Evolutionary conservation across 2,113 vertebrate genomes (phyloP).

Genomic region (Machaerirhynchus nigripectus): DNA sequence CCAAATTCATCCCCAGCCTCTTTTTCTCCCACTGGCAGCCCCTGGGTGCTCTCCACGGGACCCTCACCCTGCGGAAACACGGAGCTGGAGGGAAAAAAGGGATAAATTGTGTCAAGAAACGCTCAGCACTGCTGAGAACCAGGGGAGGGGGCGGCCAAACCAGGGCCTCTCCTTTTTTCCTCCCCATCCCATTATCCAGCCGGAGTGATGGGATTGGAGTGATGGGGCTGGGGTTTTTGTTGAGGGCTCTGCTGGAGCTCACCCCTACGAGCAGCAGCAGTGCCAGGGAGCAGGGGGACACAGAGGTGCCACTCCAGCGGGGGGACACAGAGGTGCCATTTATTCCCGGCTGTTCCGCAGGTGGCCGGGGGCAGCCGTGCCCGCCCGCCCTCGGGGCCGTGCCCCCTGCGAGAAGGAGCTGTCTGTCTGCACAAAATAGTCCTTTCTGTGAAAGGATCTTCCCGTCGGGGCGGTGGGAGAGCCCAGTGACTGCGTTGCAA

Average conservation of each 20-base stretch:
- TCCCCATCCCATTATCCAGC: not conserved
- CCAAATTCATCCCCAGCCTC: not conserved
- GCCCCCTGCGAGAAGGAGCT: constrained; percentile 57
- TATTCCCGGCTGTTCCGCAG: constrained; percentile 42
- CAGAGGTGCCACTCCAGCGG: not conserved
- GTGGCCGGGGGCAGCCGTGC: constrained; percentile 21
- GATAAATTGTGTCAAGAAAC: not conserved
- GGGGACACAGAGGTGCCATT: not conserved
- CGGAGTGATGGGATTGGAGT: not conserved
- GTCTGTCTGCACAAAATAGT: constrained; percentile 69
- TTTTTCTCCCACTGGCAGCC: not conserved
- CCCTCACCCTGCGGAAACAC: not conserved
- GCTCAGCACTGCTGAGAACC: fast-evolving
- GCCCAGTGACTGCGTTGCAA: constrained; percentile 31
- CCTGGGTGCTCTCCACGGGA: fast-evolving
- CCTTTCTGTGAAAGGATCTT: constrained; percentile 95
- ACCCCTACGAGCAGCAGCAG: not conserved
- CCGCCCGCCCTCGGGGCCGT: not conserved
- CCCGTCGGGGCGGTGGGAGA: constrained; percentile 46
- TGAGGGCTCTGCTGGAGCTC: not conserved
- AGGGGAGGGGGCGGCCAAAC: not conserved
- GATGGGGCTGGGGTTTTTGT: not conserved
- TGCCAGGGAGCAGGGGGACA: not conserved
- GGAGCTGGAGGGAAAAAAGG: not conserved
- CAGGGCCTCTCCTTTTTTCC: not conserved